phyloP scores from a whole-genome alignment of 2,797 vertebrate genomes.

The Crypturellus tataupa region DNA sequence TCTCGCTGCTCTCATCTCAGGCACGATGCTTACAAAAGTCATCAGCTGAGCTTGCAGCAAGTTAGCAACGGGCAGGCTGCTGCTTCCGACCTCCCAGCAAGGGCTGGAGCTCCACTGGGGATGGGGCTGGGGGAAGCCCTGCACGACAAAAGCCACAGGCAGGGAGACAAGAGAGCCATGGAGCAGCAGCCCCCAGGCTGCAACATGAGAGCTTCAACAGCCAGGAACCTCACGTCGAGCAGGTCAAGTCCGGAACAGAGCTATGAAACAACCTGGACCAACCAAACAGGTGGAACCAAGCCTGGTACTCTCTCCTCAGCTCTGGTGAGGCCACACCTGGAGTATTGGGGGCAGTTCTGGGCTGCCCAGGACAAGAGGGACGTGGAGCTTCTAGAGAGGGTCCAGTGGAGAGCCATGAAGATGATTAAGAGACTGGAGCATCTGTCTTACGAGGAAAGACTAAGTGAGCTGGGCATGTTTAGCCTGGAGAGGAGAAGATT shows the following conservation, averaged over 20 bases:
- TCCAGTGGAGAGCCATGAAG: too few species aligned
- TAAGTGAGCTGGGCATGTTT: too few species aligned
- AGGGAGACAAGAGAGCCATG: background rate
- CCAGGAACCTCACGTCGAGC: background rate
- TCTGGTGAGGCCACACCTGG: too few species aligned
- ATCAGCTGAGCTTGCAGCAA: slow-evolving; percentile 1
- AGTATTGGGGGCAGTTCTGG: too few species aligned
- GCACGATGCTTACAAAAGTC: background rate
- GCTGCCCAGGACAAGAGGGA: too few species aligned
- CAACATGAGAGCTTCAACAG: background rate
- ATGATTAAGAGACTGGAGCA: too few species aligned
- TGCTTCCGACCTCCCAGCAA: background rate
- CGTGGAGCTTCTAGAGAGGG: too few species aligned
- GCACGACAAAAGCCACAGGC: background rate
- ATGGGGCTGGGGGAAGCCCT: background rate
- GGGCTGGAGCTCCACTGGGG: background rate
- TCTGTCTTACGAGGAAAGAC: too few species aligned
- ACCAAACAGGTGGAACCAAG: background rate
- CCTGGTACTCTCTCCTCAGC: background rate
- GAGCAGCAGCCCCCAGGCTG: background rate
- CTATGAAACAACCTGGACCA: background rate
- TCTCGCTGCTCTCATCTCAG: background rate
- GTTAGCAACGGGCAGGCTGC: slow-evolving; percentile 13
- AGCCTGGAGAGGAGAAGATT: too few species aligned
- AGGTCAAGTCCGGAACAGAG: background rate